Evolutionary conservation across 2,797 vertebrate genomes (phyloP).

Genomic region (Lacerta viridis): DNA sequence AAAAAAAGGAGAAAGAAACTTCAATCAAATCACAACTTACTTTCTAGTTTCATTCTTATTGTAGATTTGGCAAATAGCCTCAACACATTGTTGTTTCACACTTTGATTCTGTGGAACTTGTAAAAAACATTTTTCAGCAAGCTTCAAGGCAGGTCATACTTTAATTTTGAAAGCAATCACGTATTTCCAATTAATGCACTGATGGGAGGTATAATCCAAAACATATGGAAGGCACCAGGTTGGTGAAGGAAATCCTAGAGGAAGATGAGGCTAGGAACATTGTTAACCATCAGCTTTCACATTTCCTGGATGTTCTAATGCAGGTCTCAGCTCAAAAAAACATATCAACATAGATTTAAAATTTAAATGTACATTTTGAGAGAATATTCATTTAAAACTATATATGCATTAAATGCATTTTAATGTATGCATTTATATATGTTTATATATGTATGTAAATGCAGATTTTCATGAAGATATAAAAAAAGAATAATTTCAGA

Average conservation of each 20-base stretch:
- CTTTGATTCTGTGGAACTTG: not conserved
- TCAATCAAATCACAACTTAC: not conserved
- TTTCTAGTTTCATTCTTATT: not conserved
- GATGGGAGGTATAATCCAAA: too few species aligned
- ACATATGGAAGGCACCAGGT: too few species aligned
- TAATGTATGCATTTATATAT: not conserved
- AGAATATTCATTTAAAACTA: not conserved
- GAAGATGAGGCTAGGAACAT: too few species aligned
- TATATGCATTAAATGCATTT: not conserved
- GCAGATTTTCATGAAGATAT: too few species aligned
- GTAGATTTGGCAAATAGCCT: not conserved
- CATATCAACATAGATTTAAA: not conserved
- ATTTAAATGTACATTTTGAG: not conserved
- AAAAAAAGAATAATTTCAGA: too few species aligned
- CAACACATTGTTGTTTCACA: constrained; percentile 20
- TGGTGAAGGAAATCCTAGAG: too few species aligned
- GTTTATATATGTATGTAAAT: not conserved
- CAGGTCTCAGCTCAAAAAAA: not conserved
- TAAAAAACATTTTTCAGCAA: constrained; percentile 47
- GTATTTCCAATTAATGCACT: constrained; percentile 61
- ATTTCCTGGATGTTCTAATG: not conserved
- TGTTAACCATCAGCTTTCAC: constrained; percentile 65
- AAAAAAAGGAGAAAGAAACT: not conserved
- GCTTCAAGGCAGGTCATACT: constrained; percentile 49
- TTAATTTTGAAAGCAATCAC: constrained; percentile 64